Percentiles rank a stretch among this genome's conserved stretches.
These are phyloP conservation scores for Sinocyclocheilus anophthalmus DNA, from an alignment of 2,113 vertebrate genomes.

Conservation along the genomic window DNA sequence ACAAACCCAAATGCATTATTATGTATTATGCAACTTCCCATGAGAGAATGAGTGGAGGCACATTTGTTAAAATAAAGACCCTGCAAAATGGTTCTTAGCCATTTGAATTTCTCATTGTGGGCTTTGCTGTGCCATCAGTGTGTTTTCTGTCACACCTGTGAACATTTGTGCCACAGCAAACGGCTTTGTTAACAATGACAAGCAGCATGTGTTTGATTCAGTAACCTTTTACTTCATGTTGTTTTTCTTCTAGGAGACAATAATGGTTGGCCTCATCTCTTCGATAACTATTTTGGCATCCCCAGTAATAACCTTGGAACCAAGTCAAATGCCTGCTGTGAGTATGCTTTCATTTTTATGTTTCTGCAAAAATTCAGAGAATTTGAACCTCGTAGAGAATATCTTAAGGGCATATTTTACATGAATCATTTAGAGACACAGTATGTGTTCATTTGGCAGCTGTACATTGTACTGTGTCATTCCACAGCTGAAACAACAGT, in stretches of 20 bases:
- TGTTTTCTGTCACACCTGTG: not conserved
- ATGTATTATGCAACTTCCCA: not conserved
- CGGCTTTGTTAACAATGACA: not conserved
- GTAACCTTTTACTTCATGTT: conserved; percentile 13
- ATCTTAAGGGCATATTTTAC: not conserved
- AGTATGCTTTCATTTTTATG: conserved; percentile 70
- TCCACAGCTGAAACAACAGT: not conserved
- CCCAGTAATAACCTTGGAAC: conserved; percentile 69
- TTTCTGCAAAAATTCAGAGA: not conserved
- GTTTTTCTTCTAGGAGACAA: conserved; percentile 84
- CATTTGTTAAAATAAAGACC: conserved; percentile 40
- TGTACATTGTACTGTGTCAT: not conserved
- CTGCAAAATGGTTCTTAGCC: conserved; percentile 25
- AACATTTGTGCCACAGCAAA: not conserved
- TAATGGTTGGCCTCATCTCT: conserved; percentile 90
- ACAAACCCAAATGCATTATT: not conserved
- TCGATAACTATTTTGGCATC: conserved; percentile 86
- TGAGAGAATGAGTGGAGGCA: not conserved
- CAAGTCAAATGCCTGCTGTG: conserved; percentile 82
- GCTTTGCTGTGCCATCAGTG: not conserved
- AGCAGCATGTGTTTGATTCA: not conserved
- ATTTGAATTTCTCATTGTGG: conserved; percentile 15
- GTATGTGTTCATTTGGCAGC: not conserved
- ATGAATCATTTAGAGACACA: not conserved
- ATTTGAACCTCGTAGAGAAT: not conserved